Evolutionary conservation across 2,888 invertebrate genomes (phyloP), one percentile per base, ranked within the genome.

Genomic region (Lasioglossum marginatum): DNA sequence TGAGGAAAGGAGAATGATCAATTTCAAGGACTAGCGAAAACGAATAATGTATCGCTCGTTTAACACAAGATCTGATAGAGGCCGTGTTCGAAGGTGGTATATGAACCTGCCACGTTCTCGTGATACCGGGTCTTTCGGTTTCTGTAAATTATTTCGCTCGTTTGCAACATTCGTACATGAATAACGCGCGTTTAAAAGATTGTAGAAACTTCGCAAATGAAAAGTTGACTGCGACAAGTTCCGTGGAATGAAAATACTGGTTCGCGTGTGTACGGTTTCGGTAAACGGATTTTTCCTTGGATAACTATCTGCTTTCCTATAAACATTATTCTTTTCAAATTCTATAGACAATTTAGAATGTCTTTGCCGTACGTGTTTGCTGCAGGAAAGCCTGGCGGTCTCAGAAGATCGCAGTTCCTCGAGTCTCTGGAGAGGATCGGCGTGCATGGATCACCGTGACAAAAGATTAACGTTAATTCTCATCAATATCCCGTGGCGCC

Each of bases 31-130:
- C 81, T 63, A 81, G 77, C 60, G 81, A 86, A 88, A 88, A 81
- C 83, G 83, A 83, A 88, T 88, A 88, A 88, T 81, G 71, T 82
- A 78, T 74, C 78, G 81, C 60, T 82, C 87, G 76, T 87, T 85
- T 85, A 85, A 85, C 84, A 82, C 87, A 84, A 88, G 90, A 88
- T 88, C 77, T 83, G 88, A 88, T 79, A 81, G 40, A 66, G 83
- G 37, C 66, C 76, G 84, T 85, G 85, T 85, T 75, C 84, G 45
- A 89, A 85, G 84, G 87, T 91, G 88, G 80, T 85, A 79, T 81
- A 84, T 83, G 91, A 88, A 90, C 88, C 90, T 91, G 88, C 83
- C 84, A 84, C 81, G 71, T 68, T 83, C 79, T 77, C 79, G 52
- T 63, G 84, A 75, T 87, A 86, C 57, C 84, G 52, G 63, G 79